Evolutionary conservation across 2,888 invertebrate genomes (phyloP).

Genomic region (Pandemis heparana): DNA sequence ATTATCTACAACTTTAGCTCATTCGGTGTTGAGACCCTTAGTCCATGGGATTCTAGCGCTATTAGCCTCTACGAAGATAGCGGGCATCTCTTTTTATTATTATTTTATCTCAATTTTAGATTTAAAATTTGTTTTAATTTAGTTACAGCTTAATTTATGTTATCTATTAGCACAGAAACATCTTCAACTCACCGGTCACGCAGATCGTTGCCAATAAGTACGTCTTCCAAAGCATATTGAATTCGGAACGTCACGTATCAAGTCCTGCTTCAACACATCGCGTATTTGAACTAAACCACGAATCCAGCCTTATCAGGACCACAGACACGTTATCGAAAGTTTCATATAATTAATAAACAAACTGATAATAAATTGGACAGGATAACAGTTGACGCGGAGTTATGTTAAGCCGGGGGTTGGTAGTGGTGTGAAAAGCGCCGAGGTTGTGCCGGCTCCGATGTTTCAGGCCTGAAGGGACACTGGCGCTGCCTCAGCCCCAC

Average conservation of each 20-base stretch:
- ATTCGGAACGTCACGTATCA: neutral
- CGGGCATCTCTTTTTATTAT: too few species aligned
- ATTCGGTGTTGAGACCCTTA: too few species aligned
- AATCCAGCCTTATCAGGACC: neutral
- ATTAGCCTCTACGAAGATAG: too few species aligned
- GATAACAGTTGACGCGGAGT: neutral
- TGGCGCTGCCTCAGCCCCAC: slow-evolving; percentile 27
- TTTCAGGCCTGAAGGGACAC: slow-evolving; percentile 34
- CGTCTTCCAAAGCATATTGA: slow-evolving; percentile 30
- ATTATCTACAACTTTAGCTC: too few species aligned
- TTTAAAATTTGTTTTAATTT: too few species aligned
- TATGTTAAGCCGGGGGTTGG: slow-evolving; percentile 18
- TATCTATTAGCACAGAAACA: too few species aligned
- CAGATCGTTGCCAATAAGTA: slow-evolving; percentile 8
- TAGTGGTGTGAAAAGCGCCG: slow-evolving; percentile 31
- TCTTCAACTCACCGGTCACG: slow-evolving; percentile 32
- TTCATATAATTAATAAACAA: neutral
- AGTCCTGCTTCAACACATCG: slow-evolving; percentile 19
- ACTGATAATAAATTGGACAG: neutral
- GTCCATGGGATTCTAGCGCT: too few species aligned
- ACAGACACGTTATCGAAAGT: neutral
- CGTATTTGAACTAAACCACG: neutral
- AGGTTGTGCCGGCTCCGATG: slow-evolving; percentile 23
- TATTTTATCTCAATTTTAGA: too few species aligned
- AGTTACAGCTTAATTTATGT: too few species aligned